Conservation (phyloP, 1,140 invertebrate species). For the Melitaea cinxia region DNA sequence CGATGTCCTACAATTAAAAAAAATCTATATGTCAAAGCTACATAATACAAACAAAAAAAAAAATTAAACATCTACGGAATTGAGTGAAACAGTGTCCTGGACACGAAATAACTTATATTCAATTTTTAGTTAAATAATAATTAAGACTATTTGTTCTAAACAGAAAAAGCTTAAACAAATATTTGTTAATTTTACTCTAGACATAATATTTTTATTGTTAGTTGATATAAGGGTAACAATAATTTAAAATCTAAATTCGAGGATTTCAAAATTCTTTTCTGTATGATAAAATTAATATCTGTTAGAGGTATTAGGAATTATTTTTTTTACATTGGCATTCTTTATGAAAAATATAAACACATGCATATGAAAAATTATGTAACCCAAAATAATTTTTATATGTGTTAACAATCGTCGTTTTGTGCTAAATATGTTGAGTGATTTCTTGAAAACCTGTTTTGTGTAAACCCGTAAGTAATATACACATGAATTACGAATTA, state of each 20-base stretch:
- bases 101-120: not conserved
- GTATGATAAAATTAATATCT: not conserved
- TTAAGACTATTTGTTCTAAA: slow-evolving; percentile 1
- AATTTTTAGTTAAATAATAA: slow-evolving; percentile 1
- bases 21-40: not conserved
- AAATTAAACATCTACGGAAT: not conserved
- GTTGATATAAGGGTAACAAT: not conserved
- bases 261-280: slow-evolving; percentile 14
- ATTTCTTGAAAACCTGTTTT: not conserved
- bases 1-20: not conserved
- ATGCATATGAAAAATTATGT: not conserved
- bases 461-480: not conserved
- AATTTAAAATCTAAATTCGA: slow-evolving; percentile 10
- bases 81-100: not conserved
- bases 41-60: not conserved
- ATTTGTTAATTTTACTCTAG: slow-evolving; percentile 7
- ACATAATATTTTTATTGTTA: not conserved
- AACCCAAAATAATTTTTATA: not conserved
- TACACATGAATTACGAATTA: not conserved
- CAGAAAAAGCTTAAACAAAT: slow-evolving; percentile 4
- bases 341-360: not conserved
- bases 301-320: not conserved
- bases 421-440: slow-evolving; percentile 3
- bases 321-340: too few relatives aligned
- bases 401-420: not conserved